phyloP scores from a whole-genome alignment of 2,113 vertebrate species.

The Lota lota region DNA sequence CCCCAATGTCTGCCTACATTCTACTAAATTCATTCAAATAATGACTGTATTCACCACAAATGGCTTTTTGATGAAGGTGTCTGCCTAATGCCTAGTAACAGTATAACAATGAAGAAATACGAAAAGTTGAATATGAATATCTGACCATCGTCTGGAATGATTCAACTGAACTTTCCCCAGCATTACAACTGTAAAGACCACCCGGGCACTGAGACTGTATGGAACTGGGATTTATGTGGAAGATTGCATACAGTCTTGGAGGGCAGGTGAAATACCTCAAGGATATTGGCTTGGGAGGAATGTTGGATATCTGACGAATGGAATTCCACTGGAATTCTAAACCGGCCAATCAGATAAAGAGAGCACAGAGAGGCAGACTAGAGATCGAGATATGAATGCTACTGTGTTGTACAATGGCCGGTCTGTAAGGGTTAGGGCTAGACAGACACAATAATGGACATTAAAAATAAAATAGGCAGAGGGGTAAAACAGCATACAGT shows the following conservation, averaged over 20 bases:
- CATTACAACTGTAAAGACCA: no score
- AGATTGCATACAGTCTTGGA: not conserved
- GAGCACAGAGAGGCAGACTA: not conserved
- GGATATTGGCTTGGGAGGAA: not conserved
- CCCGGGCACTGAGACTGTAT: no score
- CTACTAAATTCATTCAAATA: no score
- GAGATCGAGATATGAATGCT: not conserved
- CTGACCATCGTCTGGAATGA: no score
- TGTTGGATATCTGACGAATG: not conserved
- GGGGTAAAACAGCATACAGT: constrained; percentile 3
- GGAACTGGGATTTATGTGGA: not conserved
- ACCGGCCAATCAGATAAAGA: not conserved
- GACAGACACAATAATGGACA: not conserved
- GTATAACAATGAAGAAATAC: no score
- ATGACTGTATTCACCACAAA: no score
- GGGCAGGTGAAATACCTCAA: constrained; percentile 8
- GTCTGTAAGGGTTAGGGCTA: not conserved
- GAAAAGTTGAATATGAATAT: no score
- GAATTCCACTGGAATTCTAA: constrained; percentile 11
- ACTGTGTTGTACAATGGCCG: not conserved
- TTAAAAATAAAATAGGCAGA: not conserved
- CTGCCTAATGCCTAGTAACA: no score
- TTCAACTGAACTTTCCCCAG: no score
- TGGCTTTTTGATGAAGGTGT: no score
- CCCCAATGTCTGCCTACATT: no score